phyloP scores from a whole-genome alignment of 1,140 invertebrate genomes.

The Tetramorium alpestre region DNA sequence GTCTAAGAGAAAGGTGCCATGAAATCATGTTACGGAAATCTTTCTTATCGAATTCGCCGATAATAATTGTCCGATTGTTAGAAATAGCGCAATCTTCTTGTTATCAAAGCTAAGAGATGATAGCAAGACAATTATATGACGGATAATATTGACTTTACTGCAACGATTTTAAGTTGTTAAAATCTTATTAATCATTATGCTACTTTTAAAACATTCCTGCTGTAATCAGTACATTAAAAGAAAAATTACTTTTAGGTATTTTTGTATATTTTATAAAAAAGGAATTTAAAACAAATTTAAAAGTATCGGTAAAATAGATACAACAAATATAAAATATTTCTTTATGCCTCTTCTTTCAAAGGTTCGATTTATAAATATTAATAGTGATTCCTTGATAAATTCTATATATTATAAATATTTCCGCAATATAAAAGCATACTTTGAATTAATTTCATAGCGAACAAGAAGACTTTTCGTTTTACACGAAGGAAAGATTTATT shows the following conservation, averaged over 20 bases:
- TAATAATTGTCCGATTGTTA: conserved; percentile 9
- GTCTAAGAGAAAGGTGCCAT: not conserved
- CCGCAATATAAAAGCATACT: not conserved
- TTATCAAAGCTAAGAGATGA: not conserved
- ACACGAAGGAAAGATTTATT: conserved; percentile 32
- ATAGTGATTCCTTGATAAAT: not conserved
- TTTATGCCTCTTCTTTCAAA: not conserved
- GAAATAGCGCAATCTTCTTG: not conserved
- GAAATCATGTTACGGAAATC: not conserved
- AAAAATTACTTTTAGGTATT: not conserved
- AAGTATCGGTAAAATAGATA: not conserved
- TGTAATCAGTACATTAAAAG: not conserved
- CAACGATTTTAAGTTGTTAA: not conserved
- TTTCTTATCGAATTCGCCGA: conserved; percentile 6
- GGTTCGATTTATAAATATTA: not conserved
- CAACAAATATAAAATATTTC: not conserved
- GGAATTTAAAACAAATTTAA: not conserved
- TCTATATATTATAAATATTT: conserved; percentile 31
- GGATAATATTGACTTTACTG: not conserved
- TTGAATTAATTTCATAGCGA: conserved; percentile 26
- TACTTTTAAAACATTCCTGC: not conserved
- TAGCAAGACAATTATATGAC: not conserved
- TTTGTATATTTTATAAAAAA: not conserved
- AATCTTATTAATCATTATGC: not conserved
- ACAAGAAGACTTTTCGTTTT: not conserved